Evolutionary conservation across 2,797 vertebrate species (phyloP).

Genomic region (Sebastes oblongus): DNA sequence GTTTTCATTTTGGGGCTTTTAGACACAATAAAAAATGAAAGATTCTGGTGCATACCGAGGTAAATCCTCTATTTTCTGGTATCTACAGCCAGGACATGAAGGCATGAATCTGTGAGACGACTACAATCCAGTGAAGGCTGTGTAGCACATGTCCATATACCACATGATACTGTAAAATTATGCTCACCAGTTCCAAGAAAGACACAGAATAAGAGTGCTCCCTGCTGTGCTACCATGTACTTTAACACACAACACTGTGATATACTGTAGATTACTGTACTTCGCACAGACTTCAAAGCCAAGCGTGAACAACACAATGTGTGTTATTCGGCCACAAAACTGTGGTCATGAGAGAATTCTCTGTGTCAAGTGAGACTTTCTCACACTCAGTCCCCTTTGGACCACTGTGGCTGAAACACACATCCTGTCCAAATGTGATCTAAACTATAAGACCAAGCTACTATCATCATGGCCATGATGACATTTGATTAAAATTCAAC

Average conservation of each 20-base stretch:
- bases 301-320: background rate
- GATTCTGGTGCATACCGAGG: background rate
- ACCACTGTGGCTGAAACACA: background rate
- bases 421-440: conserved; percentile 2
- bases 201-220: background rate
- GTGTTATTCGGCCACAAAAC: conserved; percentile 24
- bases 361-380: conserved; percentile 19
- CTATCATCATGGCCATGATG: background rate
- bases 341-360: conserved; percentile 4
- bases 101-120: background rate
- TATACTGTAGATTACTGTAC: conserved; percentile 17
- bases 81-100: background rate
- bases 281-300: conserved; percentile 50
- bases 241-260: conserved; percentile 8
- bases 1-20: background rate
- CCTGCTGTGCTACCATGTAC: background rate
- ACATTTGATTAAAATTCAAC: background rate
- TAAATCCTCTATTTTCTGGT: background rate
- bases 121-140: background rate
- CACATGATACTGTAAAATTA: background rate
- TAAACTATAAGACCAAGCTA: background rate
- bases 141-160: background rate
- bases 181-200: background rate
- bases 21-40: background rate
- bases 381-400: conserved; percentile 14